A percentile compares a stretch with the other conserved stretches of the same genome.
Conservation (phyloP, 2,113 vertebrate species). For the Ahaetulla prasina region DNA sequence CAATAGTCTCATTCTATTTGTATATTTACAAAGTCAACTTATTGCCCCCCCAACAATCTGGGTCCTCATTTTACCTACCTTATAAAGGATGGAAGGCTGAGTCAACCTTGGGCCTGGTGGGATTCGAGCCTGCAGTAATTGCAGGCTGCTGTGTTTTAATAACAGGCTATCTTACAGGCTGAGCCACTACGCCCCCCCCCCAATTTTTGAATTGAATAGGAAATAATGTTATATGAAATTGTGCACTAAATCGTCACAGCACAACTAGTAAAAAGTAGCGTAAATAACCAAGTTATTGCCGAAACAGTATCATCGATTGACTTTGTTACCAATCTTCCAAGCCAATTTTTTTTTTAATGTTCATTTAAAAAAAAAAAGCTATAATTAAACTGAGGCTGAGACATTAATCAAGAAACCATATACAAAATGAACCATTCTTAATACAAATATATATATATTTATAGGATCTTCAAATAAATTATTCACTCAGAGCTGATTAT, state of each 20-base stretch:
- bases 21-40: too few species aligned
- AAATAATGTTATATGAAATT: conserved; percentile 16
- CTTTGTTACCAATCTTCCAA: conserved; percentile 8
- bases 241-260: conserved; percentile 29
- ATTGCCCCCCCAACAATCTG: too few species aligned
- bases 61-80: too few species aligned
- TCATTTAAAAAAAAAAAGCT: not conserved
- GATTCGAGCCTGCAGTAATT: too few species aligned
- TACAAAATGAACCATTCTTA: not conserved
- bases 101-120: too few species aligned
- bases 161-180: too few species aligned
- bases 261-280: conserved; percentile 29
- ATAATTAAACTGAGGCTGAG: not conserved
- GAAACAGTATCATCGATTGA: conserved; percentile 20
- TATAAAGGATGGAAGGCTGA: too few species aligned
- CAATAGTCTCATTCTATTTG: too few species aligned
- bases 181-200: too few species aligned
- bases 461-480: not conserved
- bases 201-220: not conserved
- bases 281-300: conserved; percentile 5
- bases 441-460: not conserved
- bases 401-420: not conserved
- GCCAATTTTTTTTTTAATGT: not conserved
- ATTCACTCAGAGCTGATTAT: not conserved
- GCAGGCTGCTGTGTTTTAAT: too few species aligned